phyloP scores from a whole-genome alignment of 2,888 invertebrate species.

The Schrankia costaestrigalis region DNA sequence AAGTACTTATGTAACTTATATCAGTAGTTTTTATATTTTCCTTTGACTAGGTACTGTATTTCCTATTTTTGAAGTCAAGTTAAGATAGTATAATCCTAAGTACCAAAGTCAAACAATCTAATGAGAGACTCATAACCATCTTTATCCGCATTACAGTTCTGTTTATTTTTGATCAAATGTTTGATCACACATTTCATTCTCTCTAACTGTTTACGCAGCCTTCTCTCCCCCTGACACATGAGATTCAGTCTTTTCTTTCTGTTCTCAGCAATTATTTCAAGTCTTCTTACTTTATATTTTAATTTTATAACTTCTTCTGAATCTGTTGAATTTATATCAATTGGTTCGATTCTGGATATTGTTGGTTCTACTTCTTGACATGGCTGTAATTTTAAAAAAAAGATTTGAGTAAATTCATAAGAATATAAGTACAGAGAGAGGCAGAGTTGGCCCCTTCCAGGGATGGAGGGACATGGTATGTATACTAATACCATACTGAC shows the following conservation, averaged over 20 bases:
- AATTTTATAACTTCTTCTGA: slow-evolving; percentile 54
- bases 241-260: slow-evolving; percentile 50
- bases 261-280: slow-evolving; percentile 55
- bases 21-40: no score
- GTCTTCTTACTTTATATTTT: slow-evolving; percentile 53
- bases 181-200: slow-evolving; percentile 50
- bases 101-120: no score
- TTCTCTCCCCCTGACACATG: slow-evolving; percentile 53
- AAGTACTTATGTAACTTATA: no score
- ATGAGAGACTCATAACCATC: background rate
- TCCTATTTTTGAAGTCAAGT: no score
- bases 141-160: slow-evolving; percentile 11
- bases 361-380: slow-evolving; percentile 56
- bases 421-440: no score
- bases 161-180: slow-evolving; percentile 52
- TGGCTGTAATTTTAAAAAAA: slow-evolving; percentile 48
- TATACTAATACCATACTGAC: no score
- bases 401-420: no score
- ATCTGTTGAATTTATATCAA: slow-evolving; percentile 49
- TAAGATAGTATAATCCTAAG: no score
- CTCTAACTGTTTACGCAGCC: slow-evolving; percentile 49
- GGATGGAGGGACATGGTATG: no score
- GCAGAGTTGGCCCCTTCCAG: no score
- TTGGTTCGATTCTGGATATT: slow-evolving; percentile 40
- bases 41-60: no score